These are phyloP conservation scores for Eptatretus burgeri DNA, from an alignment of 2,113 vertebrate species.

Conservation along the genomic window DNA sequence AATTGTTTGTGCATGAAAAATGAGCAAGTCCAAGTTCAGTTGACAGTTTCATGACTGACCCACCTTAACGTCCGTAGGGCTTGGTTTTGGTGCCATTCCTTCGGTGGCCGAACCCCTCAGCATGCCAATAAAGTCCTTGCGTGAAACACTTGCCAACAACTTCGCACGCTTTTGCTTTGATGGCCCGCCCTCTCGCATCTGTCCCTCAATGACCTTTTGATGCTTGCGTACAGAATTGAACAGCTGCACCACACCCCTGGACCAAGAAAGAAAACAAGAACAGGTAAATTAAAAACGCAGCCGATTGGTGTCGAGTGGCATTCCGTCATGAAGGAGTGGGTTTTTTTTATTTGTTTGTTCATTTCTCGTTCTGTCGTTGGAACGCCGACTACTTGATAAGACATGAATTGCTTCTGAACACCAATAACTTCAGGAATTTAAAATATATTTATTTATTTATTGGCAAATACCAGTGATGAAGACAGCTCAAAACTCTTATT, in stretches of 20 bases:
- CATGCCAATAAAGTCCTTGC: slow-evolving; percentile 60
- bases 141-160: slow-evolving; percentile 43
- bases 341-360: no score
- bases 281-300: neutral
- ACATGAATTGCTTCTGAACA: neutral
- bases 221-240: slow-evolving; percentile 67
- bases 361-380: no score
- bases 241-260: slow-evolving; percentile 61
- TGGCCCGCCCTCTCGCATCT: slow-evolving; percentile 33
- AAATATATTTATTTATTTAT: slow-evolving; percentile 4
- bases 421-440: neutral
- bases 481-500: no score
- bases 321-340: no score
- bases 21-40: no score
- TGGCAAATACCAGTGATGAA: neutral
- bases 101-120: slow-evolving; percentile 20
- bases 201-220: slow-evolving; percentile 36
- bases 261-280: neutral
- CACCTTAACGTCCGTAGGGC: no score
- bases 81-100: neutral
- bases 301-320: no score
- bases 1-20: no score
- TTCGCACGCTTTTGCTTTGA: slow-evolving; percentile 53
- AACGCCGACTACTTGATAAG: neutral
- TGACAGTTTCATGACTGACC: no score